A percentile compares a stretch with the other conserved stretches of the same genome.
These are phyloP conservation scores for Thalassarche chlororhynchos DNA, from an alignment of 2,113 vertebrate species.

Conservation along the genomic window DNA sequence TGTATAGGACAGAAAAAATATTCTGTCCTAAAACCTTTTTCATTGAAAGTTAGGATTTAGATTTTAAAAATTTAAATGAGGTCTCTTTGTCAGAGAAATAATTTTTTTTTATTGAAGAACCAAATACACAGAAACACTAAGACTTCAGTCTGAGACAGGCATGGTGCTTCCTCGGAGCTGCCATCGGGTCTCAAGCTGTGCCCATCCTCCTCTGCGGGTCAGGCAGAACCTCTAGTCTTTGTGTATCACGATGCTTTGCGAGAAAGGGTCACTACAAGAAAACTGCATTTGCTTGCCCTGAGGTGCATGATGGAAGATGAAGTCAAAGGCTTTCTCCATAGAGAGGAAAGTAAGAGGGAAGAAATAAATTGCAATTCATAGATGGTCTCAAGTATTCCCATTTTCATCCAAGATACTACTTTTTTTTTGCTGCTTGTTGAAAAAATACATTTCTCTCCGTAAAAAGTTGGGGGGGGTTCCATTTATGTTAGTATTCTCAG, in stretches of 20 bases:
- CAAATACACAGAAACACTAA: background rate
- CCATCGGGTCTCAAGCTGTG: background rate
- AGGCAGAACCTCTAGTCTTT: background rate
- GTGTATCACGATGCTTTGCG: background rate
- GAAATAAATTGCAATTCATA: background rate
- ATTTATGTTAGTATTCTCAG: background rate
- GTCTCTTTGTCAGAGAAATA: background rate
- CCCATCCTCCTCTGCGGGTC: fast-evolving
- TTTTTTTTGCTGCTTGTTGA: background rate
- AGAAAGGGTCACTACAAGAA: background rate
- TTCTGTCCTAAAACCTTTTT: background rate
- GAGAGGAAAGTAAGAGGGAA: background rate
- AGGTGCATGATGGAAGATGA: background rate
- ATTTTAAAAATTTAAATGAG: background rate
- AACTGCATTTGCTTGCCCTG: background rate
- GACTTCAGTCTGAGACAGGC: background rate
- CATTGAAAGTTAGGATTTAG: background rate
- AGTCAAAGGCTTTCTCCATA: background rate
- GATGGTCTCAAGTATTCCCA: background rate
- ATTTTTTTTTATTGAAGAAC: background rate
- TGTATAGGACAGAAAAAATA: background rate
- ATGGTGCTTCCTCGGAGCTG: background rate
- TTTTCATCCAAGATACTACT: background rate
- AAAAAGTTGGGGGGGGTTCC: background rate
- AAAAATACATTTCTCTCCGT: background rate